Conservation (phyloP, 2,113 vertebrate genomes). For the Corydoras sp. region DNA sequence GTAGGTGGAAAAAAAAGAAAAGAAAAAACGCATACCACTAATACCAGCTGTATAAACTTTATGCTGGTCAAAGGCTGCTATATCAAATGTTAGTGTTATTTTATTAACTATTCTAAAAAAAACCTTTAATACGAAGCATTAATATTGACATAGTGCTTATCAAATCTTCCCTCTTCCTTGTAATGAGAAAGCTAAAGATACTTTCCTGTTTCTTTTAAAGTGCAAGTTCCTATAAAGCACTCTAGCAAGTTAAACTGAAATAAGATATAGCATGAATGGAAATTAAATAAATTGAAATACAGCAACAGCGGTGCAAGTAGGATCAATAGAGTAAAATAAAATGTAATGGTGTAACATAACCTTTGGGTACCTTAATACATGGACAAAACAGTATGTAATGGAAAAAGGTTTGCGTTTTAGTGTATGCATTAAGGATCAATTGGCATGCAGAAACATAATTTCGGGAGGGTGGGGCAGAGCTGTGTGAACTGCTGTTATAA, state of each 20-base stretch:
- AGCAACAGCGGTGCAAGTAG: background rate
- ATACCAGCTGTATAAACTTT: background rate
- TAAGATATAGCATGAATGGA: background rate
- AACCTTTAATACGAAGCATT: background rate
- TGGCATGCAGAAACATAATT: conserved; percentile 31
- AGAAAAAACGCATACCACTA: background rate
- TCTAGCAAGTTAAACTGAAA: background rate
- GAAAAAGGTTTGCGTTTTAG: conserved; percentile 19
- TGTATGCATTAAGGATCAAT: conserved; percentile 23
- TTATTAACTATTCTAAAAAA: background rate
- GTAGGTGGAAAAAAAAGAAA: background rate
- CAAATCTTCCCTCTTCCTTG: background rate
- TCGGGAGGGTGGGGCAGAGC: conserved; percentile 38
- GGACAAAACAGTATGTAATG: background rate
- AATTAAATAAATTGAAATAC: background rate
- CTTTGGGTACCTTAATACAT: background rate
- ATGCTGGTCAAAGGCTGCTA: background rate
- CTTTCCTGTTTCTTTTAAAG: background rate
- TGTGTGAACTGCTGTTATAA: conserved; percentile 26
- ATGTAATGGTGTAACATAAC: background rate
- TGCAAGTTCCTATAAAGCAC: background rate
- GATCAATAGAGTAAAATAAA: background rate
- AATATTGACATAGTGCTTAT: background rate
- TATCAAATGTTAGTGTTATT: background rate
- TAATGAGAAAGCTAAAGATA: background rate